phyloP scores from a whole-genome alignment of 2,888 invertebrate genomes.

The Archips crataeganus region DNA sequence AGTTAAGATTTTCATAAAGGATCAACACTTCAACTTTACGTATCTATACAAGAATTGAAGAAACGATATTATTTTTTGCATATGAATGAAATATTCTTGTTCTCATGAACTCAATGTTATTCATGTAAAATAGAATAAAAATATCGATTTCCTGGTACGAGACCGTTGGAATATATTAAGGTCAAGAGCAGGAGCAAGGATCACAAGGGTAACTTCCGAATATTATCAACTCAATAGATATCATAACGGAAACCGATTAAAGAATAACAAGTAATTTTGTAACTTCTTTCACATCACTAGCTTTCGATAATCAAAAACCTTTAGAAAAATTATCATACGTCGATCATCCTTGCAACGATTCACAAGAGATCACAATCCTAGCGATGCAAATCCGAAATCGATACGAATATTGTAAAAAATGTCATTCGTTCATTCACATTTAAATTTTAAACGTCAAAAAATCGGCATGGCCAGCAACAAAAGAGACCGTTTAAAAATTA shows the following conservation, averaged over 20 bases:
- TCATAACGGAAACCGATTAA: slow-evolving; percentile 77
- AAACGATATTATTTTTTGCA: slow-evolving; percentile 37
- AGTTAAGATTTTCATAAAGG: not conserved
- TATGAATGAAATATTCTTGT: slow-evolving; percentile 34
- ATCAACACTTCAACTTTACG: slow-evolving; percentile 7
- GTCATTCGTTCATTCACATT: slow-evolving; percentile 69
- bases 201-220: slow-evolving; percentile 54
- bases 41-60: not conserved
- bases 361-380: slow-evolving; percentile 70
- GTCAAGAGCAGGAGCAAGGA: slow-evolving; percentile 67
- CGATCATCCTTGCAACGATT: slow-evolving; percentile 79
- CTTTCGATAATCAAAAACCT: slow-evolving; percentile 63
- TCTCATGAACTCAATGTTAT: slow-evolving; percentile 38
- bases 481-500: slow-evolving; percentile 67
- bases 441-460: slow-evolving; percentile 67
- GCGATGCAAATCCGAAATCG: slow-evolving; percentile 76
- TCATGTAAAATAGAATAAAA: slow-evolving; percentile 44
- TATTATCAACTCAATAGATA: slow-evolving; percentile 72
- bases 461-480: slow-evolving; percentile 73
- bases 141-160: slow-evolving; percentile 59
- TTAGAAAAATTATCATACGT: slow-evolving; percentile 78
- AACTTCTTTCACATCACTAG: slow-evolving; percentile 57
- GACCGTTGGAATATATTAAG: slow-evolving; percentile 71
- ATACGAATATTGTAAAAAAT: slow-evolving; percentile 63
- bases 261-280: slow-evolving; percentile 75